Evolutionary conservation across 2,888 invertebrate genomes (phyloP).

Genomic region (Callyntrura guangdongensis): DNA sequence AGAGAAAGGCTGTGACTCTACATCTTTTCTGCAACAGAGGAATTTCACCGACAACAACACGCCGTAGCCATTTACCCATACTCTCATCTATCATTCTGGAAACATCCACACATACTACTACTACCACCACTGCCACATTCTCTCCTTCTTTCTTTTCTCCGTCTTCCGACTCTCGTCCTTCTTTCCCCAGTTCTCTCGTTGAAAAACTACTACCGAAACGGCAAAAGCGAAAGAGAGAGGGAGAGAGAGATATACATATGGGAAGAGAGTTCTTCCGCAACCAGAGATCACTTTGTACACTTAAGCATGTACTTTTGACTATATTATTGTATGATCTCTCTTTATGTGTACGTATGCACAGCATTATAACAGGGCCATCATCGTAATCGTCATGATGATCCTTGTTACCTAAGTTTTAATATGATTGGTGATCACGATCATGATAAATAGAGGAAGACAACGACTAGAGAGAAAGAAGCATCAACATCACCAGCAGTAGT

Average conservation of each 20-base stretch:
- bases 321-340: neutral
- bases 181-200: constrained; percentile 2
- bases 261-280: too few species aligned
- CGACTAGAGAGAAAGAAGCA: neutral
- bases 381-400: neutral
- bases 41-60: constrained; percentile 69
- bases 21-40: constrained; percentile 45
- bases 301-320: neutral
- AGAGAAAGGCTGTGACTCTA: constrained; percentile 48
- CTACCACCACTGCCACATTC: neutral
- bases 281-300: neutral
- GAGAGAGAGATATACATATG: neutral
- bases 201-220: neutral
- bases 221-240: too few species aligned
- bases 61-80: constrained; percentile 73
- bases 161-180: constrained; percentile 37
- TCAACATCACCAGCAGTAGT: neutral
- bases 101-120: constrained; percentile 73
- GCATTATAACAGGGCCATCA: neutral
- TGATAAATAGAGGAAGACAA: constrained; percentile 62
- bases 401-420: constrained; percentile 60
- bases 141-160: constrained; percentile 51
- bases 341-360: neutral
- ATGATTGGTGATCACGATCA: constrained; percentile 44
- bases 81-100: constrained; percentile 82